A percentile compares a stretch with the other conserved stretches of the same genome.
phyloP scores from a whole-genome alignment of 2,797 vertebrate genomes.

The Meda fulgida region DNA sequence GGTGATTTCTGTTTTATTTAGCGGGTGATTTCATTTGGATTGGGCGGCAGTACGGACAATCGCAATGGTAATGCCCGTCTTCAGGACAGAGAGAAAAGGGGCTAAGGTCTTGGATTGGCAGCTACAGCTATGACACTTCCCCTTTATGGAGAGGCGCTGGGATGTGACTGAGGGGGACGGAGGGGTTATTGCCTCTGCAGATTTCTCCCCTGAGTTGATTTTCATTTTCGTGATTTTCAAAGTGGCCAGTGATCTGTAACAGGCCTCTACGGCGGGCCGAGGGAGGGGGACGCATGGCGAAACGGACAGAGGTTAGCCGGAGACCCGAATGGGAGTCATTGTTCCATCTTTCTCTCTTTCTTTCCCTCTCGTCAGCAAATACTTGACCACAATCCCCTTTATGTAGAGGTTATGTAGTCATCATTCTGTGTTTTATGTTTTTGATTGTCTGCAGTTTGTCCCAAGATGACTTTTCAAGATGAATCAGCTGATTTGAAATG shows the following conservation, averaged over 20 bases:
- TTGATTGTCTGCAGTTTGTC: neutral
- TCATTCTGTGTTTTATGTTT: neutral
- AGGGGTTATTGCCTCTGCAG: conserved; percentile 64
- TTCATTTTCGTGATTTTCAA: conserved; percentile 66
- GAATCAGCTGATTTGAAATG: neutral
- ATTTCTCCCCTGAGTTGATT: conserved; percentile 64
- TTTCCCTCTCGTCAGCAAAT: conserved; percentile 22
- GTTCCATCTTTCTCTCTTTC: conserved; percentile 16
- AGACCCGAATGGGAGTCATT: conserved; percentile 51
- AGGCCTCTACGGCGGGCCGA: conserved; percentile 55
- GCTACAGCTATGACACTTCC: conserved; percentile 61
- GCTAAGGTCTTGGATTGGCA: conserved; percentile 61
- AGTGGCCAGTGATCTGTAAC: conserved; percentile 69
- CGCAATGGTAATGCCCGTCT: conserved; percentile 68
- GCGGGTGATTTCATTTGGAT: conserved; percentile 83
- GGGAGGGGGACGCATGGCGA: neutral
- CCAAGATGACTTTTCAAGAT: neutral
- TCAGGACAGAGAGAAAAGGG: conserved; percentile 45
- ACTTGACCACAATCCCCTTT: neutral
- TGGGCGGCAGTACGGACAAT: conserved; percentile 78
- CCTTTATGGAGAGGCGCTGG: conserved; percentile 63
- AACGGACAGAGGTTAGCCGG: conserved; percentile 44
- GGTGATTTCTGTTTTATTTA: conserved; percentile 74
- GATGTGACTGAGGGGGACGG: conserved; percentile 61
- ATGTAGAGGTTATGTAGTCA: neutral